Evolutionary conservation across 2,113 vertebrate species (phyloP), one percentile per base, ranked within the genome.

Genomic region (Lagopus leucura): DNA sequence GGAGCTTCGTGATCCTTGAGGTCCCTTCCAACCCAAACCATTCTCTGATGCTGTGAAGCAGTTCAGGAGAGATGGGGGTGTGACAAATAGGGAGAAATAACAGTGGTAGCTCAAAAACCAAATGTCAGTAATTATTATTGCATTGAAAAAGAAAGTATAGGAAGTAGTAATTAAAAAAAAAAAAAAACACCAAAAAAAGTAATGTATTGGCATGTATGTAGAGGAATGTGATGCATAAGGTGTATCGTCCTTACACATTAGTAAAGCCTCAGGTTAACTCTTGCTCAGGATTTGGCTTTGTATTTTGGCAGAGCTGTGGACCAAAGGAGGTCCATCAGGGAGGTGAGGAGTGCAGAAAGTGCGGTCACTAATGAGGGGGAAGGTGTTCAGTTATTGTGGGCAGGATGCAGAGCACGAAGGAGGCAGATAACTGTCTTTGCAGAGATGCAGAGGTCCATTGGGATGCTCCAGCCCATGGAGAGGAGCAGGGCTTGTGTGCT

Each of bases 391-490:
- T 71, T 27, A 13, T 25, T 92, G 81, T 84, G 86, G 58, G 3
- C 16, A 61, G 70, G 43, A 40, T 64, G 48, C 11, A 21, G 54
- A 27, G n/a, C 3, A 2, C 17, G 13, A 20, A 27, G 80, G 19
- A 60, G 71, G 32, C 40, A 10, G 45, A 10, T 58, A 24, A 19
- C 36, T 90, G 60, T 30, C 34, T 78, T 45, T 38, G 47, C 15
- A 13, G 14, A 15, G 72, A 2, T 61, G 3, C 13, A 34, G 24
- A 0, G 1, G 65, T 76, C 75, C 32, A 1, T 12, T 67, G 77
- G 89, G 47, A 60, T 60, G 38, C n/a, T 79, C 1, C 1, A 77
- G 34, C 19, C 48, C 1, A 43, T 32, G 10, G 34, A 43, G 47
- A 65, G 30, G 43, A 79, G 18, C 57, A 69, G 75, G 57, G 15